Conservation (phyloP, 2,888 invertebrate species). For the Drosophila mayaguana region DNA sequence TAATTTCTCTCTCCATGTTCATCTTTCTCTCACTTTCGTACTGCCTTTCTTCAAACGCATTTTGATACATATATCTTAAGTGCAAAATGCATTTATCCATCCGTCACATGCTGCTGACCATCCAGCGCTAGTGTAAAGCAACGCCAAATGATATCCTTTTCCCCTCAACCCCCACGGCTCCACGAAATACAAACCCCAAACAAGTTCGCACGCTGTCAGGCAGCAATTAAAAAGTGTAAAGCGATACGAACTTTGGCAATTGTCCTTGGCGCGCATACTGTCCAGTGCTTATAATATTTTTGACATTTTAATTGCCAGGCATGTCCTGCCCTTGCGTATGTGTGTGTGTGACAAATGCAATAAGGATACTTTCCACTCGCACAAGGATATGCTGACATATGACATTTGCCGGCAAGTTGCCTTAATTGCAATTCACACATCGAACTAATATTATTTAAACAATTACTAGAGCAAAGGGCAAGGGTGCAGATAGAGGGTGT, state of each 20-base stretch:
- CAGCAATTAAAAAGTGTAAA: slow-evolving; percentile 75
- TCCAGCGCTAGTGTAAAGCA: slow-evolving; percentile 11
- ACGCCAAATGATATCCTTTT: background rate
- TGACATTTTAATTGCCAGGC: slow-evolving; percentile 73
- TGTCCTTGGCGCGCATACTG: slow-evolving; percentile 31
- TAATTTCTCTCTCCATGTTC: background rate
- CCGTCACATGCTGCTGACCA: slow-evolving; percentile 36
- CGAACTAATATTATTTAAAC: slow-evolving; percentile 68
- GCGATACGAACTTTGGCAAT: slow-evolving; percentile 47
- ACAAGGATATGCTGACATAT: slow-evolving; percentile 56
- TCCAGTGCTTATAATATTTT: slow-evolving; percentile 59
- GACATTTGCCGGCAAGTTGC: slow-evolving; percentile 46
- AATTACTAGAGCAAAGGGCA: slow-evolving; percentile 44
- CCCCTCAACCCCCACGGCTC: background rate
- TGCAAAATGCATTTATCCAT: slow-evolving; percentile 33
- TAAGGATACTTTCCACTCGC: slow-evolving; percentile 28
- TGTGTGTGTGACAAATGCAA: slow-evolving; percentile 29
- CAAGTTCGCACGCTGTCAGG: slow-evolving; percentile 53
- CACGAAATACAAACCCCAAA: slow-evolving; percentile 30
- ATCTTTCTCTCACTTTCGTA: background rate
- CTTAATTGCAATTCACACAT: slow-evolving; percentile 65
- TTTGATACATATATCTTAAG: slow-evolving; percentile 36
- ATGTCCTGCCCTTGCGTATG: slow-evolving; percentile 12
- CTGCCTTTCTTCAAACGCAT: slow-evolving; percentile 1
- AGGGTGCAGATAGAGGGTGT: background rate